These are phyloP conservation scores for Neodiprion lecontei DNA, from an alignment of 1,140 invertebrate genomes.

Conservation along the genomic window DNA sequence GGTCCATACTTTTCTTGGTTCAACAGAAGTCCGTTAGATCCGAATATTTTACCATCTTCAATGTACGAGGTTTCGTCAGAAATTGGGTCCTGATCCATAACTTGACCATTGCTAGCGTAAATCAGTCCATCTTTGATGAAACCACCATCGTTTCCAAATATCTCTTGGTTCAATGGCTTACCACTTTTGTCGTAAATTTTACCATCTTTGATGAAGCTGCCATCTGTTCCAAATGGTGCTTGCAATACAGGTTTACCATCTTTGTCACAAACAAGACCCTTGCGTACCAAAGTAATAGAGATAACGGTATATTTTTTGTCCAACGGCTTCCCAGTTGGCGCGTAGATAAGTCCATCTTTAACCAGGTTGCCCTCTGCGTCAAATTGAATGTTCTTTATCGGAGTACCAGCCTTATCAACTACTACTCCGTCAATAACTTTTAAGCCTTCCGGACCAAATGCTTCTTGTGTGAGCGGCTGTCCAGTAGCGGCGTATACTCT, in stretches of 20 bases:
- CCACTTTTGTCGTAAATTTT: conserved; percentile 48
- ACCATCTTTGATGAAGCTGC: conserved; percentile 48
- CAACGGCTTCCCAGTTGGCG: conserved; percentile 47
- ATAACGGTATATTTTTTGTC: conserved; percentile 50
- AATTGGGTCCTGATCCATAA: conserved; percentile 35
- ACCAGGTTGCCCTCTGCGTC: conserved; percentile 53
- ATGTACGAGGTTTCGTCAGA: conserved; percentile 12
- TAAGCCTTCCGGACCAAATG: conserved; percentile 55
- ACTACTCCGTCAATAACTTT: conserved; percentile 49
- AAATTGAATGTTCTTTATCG: conserved; percentile 47
- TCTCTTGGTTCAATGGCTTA: conserved; percentile 45
- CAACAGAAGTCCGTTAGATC: conserved; percentile 5
- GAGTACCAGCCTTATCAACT: conserved; percentile 50
- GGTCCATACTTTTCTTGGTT: conserved; percentile 12
- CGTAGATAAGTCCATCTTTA: conserved; percentile 48
- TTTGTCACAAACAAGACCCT: conserved; percentile 49
- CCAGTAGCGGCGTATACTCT: conserved; percentile 45
- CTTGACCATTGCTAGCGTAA: conserved; percentile 37
- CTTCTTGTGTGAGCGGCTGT: conserved; percentile 50
- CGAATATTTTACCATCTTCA: conserved; percentile 8
- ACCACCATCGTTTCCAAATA: conserved; percentile 43
- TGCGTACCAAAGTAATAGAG: conserved; percentile 45
- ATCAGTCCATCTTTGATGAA: conserved; percentile 52
- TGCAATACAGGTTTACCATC: conserved; percentile 45
- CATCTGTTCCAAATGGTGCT: conserved; percentile 45